Conservation (phyloP, 2,888 invertebrate genomes). For the Conus canariensis region DNA sequence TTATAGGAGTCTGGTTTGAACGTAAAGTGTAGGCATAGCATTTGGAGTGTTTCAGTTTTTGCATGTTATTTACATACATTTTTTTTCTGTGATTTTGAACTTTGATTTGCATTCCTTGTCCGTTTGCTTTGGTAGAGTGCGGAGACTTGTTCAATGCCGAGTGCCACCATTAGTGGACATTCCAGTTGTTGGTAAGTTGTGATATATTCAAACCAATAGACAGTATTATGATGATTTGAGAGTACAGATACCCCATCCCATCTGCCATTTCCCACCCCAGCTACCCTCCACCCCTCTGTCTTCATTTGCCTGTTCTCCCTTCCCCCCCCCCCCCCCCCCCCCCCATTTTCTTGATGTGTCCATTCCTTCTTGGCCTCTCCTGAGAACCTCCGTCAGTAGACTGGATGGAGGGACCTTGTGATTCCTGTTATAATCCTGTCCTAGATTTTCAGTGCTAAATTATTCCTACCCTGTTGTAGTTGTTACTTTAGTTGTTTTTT, state of each 20-base stretch:
- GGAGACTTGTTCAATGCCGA: no score
- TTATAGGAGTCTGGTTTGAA: background rate
- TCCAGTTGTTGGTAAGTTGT: background rate
- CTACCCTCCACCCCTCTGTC: background rate
- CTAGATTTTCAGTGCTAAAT: no score
- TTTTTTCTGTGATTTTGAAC: background rate
- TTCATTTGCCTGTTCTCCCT: background rate
- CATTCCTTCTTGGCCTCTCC: no score
- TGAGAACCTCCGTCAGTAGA: no score
- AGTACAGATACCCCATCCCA: background rate
- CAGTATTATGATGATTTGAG: constrained; percentile 21
- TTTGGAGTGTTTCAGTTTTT: background rate
- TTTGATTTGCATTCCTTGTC: background rate
- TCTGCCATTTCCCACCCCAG: background rate
- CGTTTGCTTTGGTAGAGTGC: background rate
- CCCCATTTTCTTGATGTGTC: background rate
- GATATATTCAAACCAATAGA: constrained; percentile 12
- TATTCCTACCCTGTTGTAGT: no score
- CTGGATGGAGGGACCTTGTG: background rate
- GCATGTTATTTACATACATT: background rate
- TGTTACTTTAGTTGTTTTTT: no score
- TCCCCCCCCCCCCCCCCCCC: background rate
- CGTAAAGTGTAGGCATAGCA: background rate
- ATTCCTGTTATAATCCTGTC: background rate
- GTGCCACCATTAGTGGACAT: background rate